Conservation (phyloP, 1,140 invertebrate genomes). For the Calycopis cecrops region DNA sequence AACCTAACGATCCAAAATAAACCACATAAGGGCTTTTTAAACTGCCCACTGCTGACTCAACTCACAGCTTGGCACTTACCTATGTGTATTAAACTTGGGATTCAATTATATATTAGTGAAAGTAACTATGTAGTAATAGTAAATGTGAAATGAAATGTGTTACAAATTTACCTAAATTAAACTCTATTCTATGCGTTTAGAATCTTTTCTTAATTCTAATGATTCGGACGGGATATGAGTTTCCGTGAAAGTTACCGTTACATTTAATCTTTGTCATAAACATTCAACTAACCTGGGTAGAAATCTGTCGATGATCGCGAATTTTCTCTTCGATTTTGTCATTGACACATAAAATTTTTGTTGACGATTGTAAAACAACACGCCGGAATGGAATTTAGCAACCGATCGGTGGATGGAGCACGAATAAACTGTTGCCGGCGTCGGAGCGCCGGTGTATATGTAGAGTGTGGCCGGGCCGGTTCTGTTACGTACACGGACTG, state of each 20-base stretch:
- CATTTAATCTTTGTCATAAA: background rate
- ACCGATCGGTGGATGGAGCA: conserved; percentile 37
- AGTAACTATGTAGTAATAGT: too few species aligned
- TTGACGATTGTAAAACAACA: conserved; percentile 50
- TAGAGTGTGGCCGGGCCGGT: conserved; percentile 37
- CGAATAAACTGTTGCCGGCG: conserved; percentile 37
- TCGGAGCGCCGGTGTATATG: conserved; percentile 40
- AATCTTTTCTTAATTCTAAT: too few species aligned
- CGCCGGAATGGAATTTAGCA: conserved; percentile 47
- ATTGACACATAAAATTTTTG: conserved; percentile 71
- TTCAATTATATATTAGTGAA: too few species aligned
- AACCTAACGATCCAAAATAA: too few species aligned
- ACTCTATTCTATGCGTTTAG: too few species aligned
- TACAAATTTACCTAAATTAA: too few species aligned
- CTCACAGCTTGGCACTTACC: too few species aligned
- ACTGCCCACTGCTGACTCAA: too few species aligned
- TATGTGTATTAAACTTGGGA: too few species aligned
- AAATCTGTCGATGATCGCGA: conserved; percentile 72
- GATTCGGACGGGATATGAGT: too few species aligned
- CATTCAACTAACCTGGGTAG: conserved; percentile 61
- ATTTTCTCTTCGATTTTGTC: conserved; percentile 74
- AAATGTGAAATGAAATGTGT: too few species aligned
- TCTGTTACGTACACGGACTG: conserved; percentile 23
- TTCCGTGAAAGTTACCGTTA: background rate
- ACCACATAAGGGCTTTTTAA: too few species aligned